phyloP scores from a whole-genome alignment of 2,888 invertebrate genomes.

The Sericinus montela region DNA sequence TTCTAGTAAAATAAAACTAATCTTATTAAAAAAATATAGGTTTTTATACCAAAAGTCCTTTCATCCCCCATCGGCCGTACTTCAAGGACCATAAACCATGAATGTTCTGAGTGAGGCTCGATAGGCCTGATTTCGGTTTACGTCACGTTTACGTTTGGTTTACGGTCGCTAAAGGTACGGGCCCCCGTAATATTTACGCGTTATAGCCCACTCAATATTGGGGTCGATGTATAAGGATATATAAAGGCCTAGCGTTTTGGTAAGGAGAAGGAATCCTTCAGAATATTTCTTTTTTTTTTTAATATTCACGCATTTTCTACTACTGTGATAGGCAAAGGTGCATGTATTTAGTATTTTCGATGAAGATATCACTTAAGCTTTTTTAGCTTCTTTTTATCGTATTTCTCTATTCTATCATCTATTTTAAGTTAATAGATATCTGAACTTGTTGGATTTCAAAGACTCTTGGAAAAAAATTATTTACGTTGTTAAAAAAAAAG shows the following conservation, averaged over 20 bases:
- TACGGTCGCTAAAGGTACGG: constrained; percentile 32
- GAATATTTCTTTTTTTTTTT: background rate
- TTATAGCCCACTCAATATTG: constrained; percentile 27
- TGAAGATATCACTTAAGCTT: too few relatives aligned
- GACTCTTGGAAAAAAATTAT: too few relatives aligned
- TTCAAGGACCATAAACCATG: constrained; percentile 38
- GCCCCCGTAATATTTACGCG: constrained; percentile 34
- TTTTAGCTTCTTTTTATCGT: too few relatives aligned
- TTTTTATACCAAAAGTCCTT: constrained; percentile 9
- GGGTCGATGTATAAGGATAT: constrained; percentile 9
- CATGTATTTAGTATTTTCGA: too few relatives aligned
- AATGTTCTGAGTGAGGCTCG: constrained; percentile 35
- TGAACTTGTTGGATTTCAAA: too few relatives aligned
- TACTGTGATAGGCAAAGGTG: too few relatives aligned
- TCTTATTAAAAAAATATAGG: constrained; percentile 13
- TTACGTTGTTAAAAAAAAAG: too few relatives aligned
- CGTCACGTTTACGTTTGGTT: constrained; percentile 37
- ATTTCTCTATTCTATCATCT: too few relatives aligned
- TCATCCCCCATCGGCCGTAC: constrained; percentile 22
- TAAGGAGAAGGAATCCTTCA: constrained; percentile 13
- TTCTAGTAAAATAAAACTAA: background rate
- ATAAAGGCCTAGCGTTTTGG: background rate
- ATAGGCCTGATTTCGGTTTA: constrained; percentile 40
- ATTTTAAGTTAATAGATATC: too few relatives aligned
- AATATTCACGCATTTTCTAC: too few relatives aligned